Evolutionary conservation across 2,888 invertebrate species (phyloP).

Genomic region (Drosophila algonquin): DNA sequence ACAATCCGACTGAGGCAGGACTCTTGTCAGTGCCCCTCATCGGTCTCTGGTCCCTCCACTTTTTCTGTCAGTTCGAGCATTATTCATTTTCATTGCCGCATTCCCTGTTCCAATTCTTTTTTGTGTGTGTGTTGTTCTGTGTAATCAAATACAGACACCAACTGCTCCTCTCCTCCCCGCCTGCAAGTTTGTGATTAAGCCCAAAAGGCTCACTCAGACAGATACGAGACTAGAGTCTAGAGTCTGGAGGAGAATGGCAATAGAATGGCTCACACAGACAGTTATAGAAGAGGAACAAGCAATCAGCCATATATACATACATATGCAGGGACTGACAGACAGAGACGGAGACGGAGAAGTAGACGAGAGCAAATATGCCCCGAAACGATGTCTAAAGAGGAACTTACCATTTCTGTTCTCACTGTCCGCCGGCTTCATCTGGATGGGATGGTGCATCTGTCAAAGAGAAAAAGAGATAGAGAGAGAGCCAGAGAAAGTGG

Average conservation of each 20-base stretch:
- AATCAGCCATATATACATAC: conserved; percentile 32
- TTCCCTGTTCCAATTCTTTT: conserved; percentile 45
- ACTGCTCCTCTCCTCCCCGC: conserved; percentile 9
- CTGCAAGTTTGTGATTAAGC: conserved; percentile 63
- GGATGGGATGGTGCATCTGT: conserved; percentile 99
- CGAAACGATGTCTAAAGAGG: conserved; percentile 29
- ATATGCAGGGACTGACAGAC: conserved; percentile 12
- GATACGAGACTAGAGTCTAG: too few species aligned
- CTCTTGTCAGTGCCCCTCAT: conserved; percentile 16
- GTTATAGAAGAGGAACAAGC: conserved; percentile 22
- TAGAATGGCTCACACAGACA: conserved; percentile 2
- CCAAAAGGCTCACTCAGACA: conserved; percentile 54
- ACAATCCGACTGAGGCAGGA: conserved; percentile 47
- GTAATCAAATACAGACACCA: conserved; percentile 44
- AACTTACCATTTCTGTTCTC: conserved; percentile 99
- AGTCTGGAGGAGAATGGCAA: background rate
- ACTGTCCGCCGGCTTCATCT: conserved; percentile 99
- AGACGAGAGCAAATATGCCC: conserved; percentile 23
- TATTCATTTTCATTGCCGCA: conserved; percentile 62
- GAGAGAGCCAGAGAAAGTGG: conserved; percentile 5
- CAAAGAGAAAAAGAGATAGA: conserved; percentile 52
- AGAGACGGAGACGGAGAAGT: background rate
- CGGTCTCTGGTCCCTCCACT: conserved; percentile 8
- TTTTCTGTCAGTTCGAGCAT: conserved; percentile 47
- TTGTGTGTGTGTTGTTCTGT: conserved; percentile 32